phyloP scores from a whole-genome alignment of 2,797 vertebrate species.

The Gallinago nigripennis region DNA sequence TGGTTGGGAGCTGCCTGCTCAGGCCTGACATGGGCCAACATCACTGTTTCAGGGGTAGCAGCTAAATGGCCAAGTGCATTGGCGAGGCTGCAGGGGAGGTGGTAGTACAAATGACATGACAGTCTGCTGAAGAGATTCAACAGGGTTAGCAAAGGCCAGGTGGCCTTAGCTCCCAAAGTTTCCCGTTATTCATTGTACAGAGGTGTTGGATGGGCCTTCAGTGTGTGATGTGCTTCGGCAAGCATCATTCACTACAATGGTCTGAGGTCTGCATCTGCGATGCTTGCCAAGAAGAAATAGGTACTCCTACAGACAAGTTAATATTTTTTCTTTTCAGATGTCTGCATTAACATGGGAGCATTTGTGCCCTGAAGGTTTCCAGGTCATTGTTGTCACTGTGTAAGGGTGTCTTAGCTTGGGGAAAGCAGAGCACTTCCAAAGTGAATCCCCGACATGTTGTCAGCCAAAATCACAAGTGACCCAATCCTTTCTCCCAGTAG shows the following conservation, averaged over 20 bases:
- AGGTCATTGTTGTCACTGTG: neutral
- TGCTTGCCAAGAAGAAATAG: neutral
- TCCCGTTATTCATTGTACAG: neutral
- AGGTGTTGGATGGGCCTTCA: neutral
- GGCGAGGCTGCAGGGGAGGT: neutral
- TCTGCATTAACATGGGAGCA: neutral
- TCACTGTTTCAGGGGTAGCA: neutral
- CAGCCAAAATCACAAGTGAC: neutral
- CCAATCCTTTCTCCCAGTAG: neutral
- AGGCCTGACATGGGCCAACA: neutral
- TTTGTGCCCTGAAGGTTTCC: neutral
- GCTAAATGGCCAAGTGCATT: fast-evolving
- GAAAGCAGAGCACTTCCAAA: neutral
- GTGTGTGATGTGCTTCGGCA: neutral
- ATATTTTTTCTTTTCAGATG: neutral
- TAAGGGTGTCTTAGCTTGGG: neutral
- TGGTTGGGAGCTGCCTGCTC: neutral
- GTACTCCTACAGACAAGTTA: neutral
- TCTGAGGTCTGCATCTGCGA: neutral
- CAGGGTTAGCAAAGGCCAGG: neutral
- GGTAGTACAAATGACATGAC: neutral
- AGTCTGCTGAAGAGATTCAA: neutral
- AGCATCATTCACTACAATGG: neutral
- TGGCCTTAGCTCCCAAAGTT: neutral
- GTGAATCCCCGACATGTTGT: neutral